phyloP scores from a whole-genome alignment of 2,888 invertebrate genomes.

The Trichopria drosophilae region DNA sequence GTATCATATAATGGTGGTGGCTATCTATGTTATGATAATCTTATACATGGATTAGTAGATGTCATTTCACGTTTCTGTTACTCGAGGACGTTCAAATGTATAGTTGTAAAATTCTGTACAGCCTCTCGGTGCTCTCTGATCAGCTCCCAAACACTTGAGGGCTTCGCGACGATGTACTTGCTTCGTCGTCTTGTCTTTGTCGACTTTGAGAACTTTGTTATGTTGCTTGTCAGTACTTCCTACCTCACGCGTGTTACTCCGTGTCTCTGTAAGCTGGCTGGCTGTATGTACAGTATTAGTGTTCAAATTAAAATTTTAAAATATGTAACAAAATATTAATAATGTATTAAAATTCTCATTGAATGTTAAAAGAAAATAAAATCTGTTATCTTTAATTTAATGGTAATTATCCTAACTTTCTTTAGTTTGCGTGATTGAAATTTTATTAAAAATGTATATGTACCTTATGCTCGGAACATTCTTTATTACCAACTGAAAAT shows the following conservation, averaged over 20 bases:
- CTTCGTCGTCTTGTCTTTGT: conserved; percentile 31
- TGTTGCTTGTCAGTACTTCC: conserved; percentile 32
- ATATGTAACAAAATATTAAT: conserved; percentile 12
- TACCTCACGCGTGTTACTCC: conserved; percentile 45
- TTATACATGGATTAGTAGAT: conserved; percentile 46
- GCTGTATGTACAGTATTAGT: conserved; percentile 55
- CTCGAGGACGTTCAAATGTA: conserved; percentile 45
- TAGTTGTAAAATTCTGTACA: conserved; percentile 41
- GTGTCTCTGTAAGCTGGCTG: conserved; percentile 47
- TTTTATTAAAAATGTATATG: no score
- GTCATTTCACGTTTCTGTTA: conserved; percentile 55
- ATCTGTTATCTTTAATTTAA: no score
- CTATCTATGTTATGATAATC: conserved; percentile 41
- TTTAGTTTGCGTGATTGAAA: no score
- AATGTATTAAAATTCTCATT: neutral
- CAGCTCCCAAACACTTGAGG: conserved; percentile 46
- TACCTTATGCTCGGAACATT: no score
- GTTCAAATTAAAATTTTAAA: conserved; percentile 47
- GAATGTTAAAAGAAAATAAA: no score
- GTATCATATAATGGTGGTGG: conserved; percentile 47
- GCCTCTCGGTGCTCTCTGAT: conserved; percentile 44
- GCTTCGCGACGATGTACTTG: conserved; percentile 49
- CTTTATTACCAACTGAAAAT: no score
- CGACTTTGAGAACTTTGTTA: conserved; percentile 33
- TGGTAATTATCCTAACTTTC: no score